Percentiles rank a stretch among this genome's conserved stretches.
Conservation (phyloP, 2,888 invertebrate genomes). For the Drosophila kuntzei region DNA sequence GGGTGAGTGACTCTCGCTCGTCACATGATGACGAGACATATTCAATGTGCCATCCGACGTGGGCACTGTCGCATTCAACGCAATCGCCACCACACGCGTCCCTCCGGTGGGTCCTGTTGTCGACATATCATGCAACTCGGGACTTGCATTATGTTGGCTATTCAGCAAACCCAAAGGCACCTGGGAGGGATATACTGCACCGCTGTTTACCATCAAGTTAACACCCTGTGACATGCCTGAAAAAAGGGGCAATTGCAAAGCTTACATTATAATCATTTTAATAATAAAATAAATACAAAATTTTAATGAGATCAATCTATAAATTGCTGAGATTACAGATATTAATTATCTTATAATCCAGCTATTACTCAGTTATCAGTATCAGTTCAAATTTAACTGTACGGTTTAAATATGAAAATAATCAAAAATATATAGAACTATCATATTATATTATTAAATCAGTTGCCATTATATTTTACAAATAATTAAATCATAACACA, state of each 20-base stretch:
- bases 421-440: too few species aligned
- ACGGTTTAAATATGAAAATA: too few species aligned
- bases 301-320: neutral
- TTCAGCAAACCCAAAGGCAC: conserved; percentile 65
- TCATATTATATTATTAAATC: too few species aligned
- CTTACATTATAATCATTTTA: neutral
- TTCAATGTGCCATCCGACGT: conserved; percentile 74
- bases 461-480: too few species aligned
- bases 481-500: too few species aligned
- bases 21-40: conserved; percentile 80
- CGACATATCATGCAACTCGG: conserved; percentile 83
- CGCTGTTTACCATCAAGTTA: conserved; percentile 68
- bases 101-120: conserved; percentile 60
- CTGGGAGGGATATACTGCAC: conserved; percentile 84
- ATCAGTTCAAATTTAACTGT: too few species aligned
- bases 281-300: neutral
- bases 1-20: conserved; percentile 81
- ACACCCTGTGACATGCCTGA: conserved; percentile 77
- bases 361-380: too few species aligned
- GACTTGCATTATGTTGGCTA: conserved; percentile 62
- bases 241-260: neutral
- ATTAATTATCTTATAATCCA: too few species aligned
- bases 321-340: neutral
- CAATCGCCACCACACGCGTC: conserved; percentile 62
- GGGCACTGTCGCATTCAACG: conserved; percentile 53